Conservation (phyloP, 2,113 vertebrate species). For the Crotalus viridis region DNA sequence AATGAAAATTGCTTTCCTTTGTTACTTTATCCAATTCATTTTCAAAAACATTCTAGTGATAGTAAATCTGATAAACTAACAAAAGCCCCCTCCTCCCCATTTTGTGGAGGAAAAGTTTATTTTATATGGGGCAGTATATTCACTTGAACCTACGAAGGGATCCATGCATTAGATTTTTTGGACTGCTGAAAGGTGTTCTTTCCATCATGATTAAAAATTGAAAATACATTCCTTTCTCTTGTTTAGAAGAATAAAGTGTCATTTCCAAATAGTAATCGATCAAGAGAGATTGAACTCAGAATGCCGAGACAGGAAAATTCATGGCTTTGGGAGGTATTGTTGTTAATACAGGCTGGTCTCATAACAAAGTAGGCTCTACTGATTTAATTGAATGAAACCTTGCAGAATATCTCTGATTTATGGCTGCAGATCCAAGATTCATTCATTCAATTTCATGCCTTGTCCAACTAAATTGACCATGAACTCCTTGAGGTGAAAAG, state of each 20-base stretch:
- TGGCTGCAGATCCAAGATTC: conserved; percentile 19
- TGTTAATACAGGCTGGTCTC: neutral
- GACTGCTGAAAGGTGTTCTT: too few species aligned
- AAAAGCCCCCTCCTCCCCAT: neutral
- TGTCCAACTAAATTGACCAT: conserved; percentile 38
- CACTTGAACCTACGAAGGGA: neutral
- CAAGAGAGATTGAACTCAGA: neutral
- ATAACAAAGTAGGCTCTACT: neutral
- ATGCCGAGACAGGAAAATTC: rapidly evolving
- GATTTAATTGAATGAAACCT: conserved; percentile 27
- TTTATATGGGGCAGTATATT: neutral
- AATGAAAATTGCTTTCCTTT: neutral
- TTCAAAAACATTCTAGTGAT: neutral
- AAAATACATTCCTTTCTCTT: rapidly evolving
- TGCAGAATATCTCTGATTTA: conserved; percentile 4
- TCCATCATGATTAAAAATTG: neutral
- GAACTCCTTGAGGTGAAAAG: conserved; percentile 25
- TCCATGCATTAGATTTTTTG: neutral
- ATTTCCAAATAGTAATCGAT: neutral
- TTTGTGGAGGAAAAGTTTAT: neutral
- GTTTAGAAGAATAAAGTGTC: neutral
- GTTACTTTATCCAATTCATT: neutral
- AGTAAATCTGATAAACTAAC: neutral
- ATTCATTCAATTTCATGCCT: conserved; percentile 30
- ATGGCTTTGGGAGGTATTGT: neutral